Conservation (phyloP, 2,888 invertebrate genomes). For the Troides aeacus region DNA sequence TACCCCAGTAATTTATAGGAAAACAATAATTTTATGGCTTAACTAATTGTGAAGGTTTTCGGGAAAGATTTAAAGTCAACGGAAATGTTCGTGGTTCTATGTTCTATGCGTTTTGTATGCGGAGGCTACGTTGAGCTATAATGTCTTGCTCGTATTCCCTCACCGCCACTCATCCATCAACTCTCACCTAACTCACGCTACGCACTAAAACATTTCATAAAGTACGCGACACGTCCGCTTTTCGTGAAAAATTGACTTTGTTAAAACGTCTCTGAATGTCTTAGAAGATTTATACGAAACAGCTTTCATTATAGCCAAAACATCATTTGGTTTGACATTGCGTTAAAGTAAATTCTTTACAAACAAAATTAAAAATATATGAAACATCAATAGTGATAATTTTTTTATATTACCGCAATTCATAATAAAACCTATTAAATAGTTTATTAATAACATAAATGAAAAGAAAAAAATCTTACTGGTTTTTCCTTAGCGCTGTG, state of each 20-base stretch:
- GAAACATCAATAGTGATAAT: too few species aligned
- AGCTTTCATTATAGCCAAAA: too few species aligned
- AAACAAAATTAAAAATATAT: too few species aligned
- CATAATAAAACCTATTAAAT: neutral
- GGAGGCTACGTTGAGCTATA: slow-evolving; percentile 66
- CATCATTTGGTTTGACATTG: too few species aligned
- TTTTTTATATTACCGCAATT: too few species aligned
- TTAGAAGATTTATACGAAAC: neutral
- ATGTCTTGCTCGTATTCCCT: slow-evolving; percentile 49
- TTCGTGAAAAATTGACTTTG: slow-evolving; percentile 49
- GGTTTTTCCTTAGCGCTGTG: slow-evolving; percentile 59
- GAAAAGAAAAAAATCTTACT: slow-evolving; percentile 44
- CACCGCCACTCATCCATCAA: slow-evolving; percentile 59
- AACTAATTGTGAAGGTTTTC: too few species aligned
- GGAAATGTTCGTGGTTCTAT: slow-evolving; percentile 40
- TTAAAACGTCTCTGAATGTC: slow-evolving; percentile 30
- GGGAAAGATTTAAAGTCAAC: slow-evolving; percentile 33
- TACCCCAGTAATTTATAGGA: too few species aligned
- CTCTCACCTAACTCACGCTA: slow-evolving; percentile 38
- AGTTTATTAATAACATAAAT: neutral
- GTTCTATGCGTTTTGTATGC: slow-evolving; percentile 57
- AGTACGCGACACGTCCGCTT: slow-evolving; percentile 41
- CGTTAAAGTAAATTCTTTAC: too few species aligned
- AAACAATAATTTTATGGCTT: too few species aligned
- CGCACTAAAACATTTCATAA: slow-evolving; percentile 49